phyloP scores from a whole-genome alignment of 2,113 vertebrate genomes.

The Polypterus senegalus region DNA sequence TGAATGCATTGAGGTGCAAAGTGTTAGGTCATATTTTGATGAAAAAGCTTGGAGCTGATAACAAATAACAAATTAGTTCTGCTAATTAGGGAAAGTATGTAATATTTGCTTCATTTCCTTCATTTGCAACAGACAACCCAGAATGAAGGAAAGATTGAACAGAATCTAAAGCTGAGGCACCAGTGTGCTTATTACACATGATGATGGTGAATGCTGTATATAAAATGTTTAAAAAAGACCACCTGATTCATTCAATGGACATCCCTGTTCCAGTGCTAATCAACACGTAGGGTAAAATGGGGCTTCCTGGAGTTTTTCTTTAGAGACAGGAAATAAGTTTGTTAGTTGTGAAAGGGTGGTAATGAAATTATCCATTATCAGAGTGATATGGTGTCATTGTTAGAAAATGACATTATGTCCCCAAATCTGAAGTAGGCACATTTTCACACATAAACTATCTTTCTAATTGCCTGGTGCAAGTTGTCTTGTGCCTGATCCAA shows the following conservation, averaged over 20 bases:
- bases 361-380: not conserved
- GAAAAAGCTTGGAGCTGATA: too few species aligned
- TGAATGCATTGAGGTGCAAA: too few species aligned
- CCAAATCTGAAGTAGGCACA: not conserved
- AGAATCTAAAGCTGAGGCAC: too few species aligned
- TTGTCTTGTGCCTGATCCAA: conserved; percentile 3
- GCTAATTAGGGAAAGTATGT: too few species aligned
- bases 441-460: not conserved
- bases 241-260: not conserved
- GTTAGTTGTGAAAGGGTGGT: not conserved
- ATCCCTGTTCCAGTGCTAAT: not conserved
- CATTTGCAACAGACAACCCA: too few species aligned
- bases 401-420: not conserved
- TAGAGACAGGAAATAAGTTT: not conserved
- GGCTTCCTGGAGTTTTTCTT: not conserved
- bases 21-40: too few species aligned
- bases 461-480: conserved; percentile 3
- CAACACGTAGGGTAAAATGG: not conserved
- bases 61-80: too few species aligned
- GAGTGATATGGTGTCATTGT: not conserved
- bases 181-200: too few species aligned
- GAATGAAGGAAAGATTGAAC: too few species aligned
- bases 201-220: too few species aligned
- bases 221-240: too few species aligned
- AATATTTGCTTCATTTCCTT: too few species aligned